These are phyloP conservation scores for Labeo rohita DNA, from an alignment of 2,113 vertebrate species.

Conservation along the genomic window DNA sequence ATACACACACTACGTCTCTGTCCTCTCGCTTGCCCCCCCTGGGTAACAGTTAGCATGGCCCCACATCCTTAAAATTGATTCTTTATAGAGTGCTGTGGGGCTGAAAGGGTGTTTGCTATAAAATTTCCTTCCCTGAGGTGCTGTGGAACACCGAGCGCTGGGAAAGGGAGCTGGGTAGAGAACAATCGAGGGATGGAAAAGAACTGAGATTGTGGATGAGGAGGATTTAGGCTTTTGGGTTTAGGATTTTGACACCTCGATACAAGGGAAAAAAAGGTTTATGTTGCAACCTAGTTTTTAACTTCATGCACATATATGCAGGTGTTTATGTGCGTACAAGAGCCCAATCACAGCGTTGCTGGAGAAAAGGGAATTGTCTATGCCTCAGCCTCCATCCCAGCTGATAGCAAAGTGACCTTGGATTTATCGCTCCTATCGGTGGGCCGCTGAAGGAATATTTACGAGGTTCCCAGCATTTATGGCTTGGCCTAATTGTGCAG, in stretches of 20 bases:
- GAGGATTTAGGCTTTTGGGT: background rate
- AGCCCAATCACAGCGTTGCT: background rate
- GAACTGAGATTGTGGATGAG: background rate
- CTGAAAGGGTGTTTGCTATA: slow-evolving; percentile 66
- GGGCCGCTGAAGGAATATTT: slow-evolving; percentile 59
- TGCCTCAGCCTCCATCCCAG: slow-evolving; percentile 33
- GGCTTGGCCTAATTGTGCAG: slow-evolving; percentile 54
- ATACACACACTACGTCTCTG: slow-evolving; percentile 25
- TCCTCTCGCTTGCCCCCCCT: slow-evolving; percentile 45
- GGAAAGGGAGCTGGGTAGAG: background rate
- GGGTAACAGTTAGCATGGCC: slow-evolving; percentile 56
- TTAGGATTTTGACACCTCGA: slow-evolving; percentile 41
- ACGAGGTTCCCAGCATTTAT: slow-evolving; percentile 52
- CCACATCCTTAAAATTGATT: slow-evolving; percentile 63
- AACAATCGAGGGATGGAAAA: background rate
- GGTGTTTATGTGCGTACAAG: background rate
- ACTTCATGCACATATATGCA: background rate
- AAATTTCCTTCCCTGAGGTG: slow-evolving; percentile 62
- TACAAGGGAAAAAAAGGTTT: slow-evolving; percentile 36
- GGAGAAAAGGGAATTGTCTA: slow-evolving; percentile 27
- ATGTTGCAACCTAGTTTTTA: background rate
- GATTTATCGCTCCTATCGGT: slow-evolving; percentile 56
- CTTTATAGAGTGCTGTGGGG: slow-evolving; percentile 61
- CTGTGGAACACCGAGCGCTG: slow-evolving; percentile 24
- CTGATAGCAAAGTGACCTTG: slow-evolving; percentile 67